Evolutionary conservation across 1,140 invertebrate genomes (phyloP), one percentile per base, ranked within the genome.

Genomic region (Drosophila ohnishii): DNA sequence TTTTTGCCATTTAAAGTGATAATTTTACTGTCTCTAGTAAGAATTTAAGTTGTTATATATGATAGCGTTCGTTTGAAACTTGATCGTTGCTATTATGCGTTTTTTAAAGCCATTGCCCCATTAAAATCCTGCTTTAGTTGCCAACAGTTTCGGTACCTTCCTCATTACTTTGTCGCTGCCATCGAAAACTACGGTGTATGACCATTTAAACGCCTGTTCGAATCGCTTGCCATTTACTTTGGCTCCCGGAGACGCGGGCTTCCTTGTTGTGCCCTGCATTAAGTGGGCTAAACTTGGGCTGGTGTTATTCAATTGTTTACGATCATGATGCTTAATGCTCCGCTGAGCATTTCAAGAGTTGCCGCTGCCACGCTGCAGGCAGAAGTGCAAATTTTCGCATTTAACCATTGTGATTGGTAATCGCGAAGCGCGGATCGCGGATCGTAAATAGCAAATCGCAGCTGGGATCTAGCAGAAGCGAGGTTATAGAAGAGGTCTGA

Each of bases 301-400:
- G 64, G 34, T 34, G 56, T 78, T 71, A 78, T 78, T 71, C 75
- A 87, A 87, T 86, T 83, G 79, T 86, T 83, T 80, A 67, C 62
- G 44, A 67, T 48, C 60, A 40, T 40, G 62, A 35, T 53, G 32
- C 44, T 86, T 87, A 69, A 70, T 82, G 83, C 67, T 76, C 60
- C 51, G 72, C 44, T 86, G 76, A 48, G 66, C 83, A 79, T 74
- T 87, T 76, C 71, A 50, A 75, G 63, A 65, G 74, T 65, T 62
- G 48, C 47, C 28, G 28, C 47, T 13, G 35, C 51, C 50, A 32
- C 30, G 55, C 62, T 45, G 50, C 60, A 51, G 51, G 57, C 65
- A 69, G 67, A 79, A 83, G 77, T 79, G 77, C 70, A 65, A 80
- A 76, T 78, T 65, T 58, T 65, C 66, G 75, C 65, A 75, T 70